Base-by-base conservation (phyloP, 2,888 invertebrate genomes). In the Synanthedon vespiformis region DNA sequence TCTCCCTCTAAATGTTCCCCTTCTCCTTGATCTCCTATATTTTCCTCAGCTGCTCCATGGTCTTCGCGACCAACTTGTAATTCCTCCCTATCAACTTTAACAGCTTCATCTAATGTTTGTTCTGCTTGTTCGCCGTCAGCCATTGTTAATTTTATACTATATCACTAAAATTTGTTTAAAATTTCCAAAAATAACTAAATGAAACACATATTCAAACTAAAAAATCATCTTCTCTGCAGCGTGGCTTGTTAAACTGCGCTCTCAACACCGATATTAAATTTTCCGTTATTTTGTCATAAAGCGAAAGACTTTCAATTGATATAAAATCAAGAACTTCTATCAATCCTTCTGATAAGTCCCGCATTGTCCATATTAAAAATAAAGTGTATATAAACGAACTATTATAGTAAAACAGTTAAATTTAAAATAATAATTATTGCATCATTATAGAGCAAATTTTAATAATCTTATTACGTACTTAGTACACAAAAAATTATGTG, bases 211-310 rank as follows among this genome's bases (percentile, higher is more conserved):
- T 49, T 80, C 69, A 83, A 58, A 82, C 81, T 55, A 78, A 61
- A 60, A 68, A 75, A 41, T 74, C 71, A 57, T 84, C 78, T 34
- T 34, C 34, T 54, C 70, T 68, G 54, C 74, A 68, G 77, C 72
- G 69, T 53, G 72, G 72, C 58, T 71, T 77, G 34, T 66, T 66
- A 49, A 83, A 73, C 16, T 77, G 67, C 55, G 62, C 61, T 50
- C 83, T 72, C 10, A 83, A 60, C 49, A 74, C 65, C 49, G 67
- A 52, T 41, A 76, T 80, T 56, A 84, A 63, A 59, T 80, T 81
- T 55, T 70, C 75, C 8, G 81, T 83, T 57, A 84, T 80, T 70
- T 69, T 77, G 56, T 79, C 76, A 73, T 80, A 82, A 47, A 83
- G 62, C 56, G 57, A 63, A 34, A 75, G 66, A 58, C 78, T 81